These are phyloP conservation scores for Triplophysa tibetana DNA, from an alignment of 2,113 vertebrate species.

Conservation along the genomic window DNA sequence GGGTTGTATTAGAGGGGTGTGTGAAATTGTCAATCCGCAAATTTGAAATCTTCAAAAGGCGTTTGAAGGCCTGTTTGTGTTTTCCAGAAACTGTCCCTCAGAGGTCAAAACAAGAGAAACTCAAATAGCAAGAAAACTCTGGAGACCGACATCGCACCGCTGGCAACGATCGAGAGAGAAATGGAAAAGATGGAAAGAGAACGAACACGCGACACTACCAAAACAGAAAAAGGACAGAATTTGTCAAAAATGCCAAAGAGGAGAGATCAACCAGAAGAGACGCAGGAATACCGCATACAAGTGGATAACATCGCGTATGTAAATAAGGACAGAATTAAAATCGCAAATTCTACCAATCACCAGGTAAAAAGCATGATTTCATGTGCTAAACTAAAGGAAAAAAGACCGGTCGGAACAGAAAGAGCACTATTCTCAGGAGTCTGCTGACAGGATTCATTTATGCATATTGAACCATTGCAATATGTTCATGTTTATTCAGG, in stretches of 20 bases:
- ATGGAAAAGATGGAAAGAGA: slow-evolving; percentile 59
- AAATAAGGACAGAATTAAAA: slow-evolving; percentile 39
- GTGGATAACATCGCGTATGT: background rate
- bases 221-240: slow-evolving; percentile 22
- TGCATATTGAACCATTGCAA: slow-evolving; percentile 31
- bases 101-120: slow-evolving; percentile 71
- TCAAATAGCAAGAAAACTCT: slow-evolving; percentile 55
- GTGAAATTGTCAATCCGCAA: slow-evolving; percentile 1
- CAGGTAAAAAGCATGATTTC: background rate
- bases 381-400: slow-evolving; percentile 53
- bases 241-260: slow-evolving; percentile 29
- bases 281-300: background rate
- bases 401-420: slow-evolving; percentile 9
- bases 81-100: slow-evolving; percentile 74
- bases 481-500: slow-evolving; percentile 34
- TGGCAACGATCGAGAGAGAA: slow-evolving; percentile 63
- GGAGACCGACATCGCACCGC: slow-evolving; percentile 34
- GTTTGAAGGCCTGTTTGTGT: slow-evolving; percentile 47
- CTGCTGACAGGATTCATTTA: slow-evolving; percentile 62
- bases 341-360: slow-evolving; percentile 43
- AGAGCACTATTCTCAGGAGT: slow-evolving; percentile 70
- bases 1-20: slow-evolving; percentile 1
- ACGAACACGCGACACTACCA: slow-evolving; percentile 21
- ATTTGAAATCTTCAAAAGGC: slow-evolving; percentile 10
- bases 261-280: slow-evolving; percentile 12